phyloP scores from a whole-genome alignment of 2,113 vertebrate genomes.

The Pangasianodon hypophthalmus region DNA sequence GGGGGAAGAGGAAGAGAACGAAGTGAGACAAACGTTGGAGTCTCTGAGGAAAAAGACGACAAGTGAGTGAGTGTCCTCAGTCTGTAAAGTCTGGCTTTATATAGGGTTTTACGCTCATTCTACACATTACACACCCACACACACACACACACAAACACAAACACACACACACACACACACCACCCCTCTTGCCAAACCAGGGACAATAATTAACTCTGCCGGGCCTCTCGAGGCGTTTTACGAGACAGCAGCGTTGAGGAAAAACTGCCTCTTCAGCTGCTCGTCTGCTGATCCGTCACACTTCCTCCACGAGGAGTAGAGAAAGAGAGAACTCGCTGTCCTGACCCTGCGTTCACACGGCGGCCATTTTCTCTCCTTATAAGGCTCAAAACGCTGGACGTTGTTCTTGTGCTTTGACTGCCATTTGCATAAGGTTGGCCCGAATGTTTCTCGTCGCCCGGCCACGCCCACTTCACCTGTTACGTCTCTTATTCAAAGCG shows the following conservation, averaged over 20 bases:
- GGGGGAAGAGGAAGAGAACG: not conserved
- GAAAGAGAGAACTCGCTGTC: not conserved
- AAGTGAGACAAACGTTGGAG: not conserved
- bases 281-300: conserved; percentile 15
- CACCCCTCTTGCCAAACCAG: not conserved
- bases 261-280: conserved; percentile 37
- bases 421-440: not conserved
- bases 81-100: not conserved
- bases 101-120: not conserved
- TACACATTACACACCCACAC: not conserved
- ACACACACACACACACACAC: not conserved
- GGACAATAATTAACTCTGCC: conserved; percentile 28
- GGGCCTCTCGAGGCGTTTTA: not conserved
- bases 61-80: not conserved
- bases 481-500: not conserved
- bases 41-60: not conserved
- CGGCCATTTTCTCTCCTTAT: not conserved
- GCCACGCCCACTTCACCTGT: not conserved
- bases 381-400: not conserved
- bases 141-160: not conserved
- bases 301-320: not conserved
- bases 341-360: not conserved
- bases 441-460: not conserved
- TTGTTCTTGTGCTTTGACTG: not conserved
- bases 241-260: not conserved